Percentiles rank a stretch among this genome's conserved stretches.
Evolutionary conservation across 2,888 invertebrate genomes (phyloP).

Genomic region (Ptychoptera albimana): DNA sequence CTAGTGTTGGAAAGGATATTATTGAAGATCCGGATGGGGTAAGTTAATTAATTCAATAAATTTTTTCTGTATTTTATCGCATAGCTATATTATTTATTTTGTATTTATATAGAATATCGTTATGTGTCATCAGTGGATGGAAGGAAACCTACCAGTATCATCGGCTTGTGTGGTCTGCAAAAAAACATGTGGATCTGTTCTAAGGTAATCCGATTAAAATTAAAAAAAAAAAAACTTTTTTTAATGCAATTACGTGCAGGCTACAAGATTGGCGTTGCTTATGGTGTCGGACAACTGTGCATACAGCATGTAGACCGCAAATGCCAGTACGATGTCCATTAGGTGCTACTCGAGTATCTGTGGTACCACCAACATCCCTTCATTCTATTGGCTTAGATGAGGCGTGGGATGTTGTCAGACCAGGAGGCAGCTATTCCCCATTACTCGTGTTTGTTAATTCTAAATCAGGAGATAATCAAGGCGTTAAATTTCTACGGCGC

Average conservation of each 20-base stretch:
- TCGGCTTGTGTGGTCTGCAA: constrained; percentile 87
- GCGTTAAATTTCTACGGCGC: constrained; percentile 84
- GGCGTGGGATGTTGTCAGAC: constrained; percentile 75
- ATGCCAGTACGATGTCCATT: constrained; percentile 68
- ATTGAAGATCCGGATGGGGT: constrained; percentile 88
- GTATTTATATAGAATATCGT: constrained; percentile 46
- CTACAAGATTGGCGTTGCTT: constrained; percentile 93
- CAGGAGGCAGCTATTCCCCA: constrained; percentile 44
- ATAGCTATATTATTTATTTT: not conserved
- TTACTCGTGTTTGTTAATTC: constrained; percentile 95
- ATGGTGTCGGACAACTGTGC: constrained; percentile 87
- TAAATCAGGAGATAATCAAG: constrained; percentile 96
- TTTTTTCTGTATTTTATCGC: not conserved
- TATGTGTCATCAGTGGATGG: constrained; percentile 98
- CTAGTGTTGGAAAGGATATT: constrained; percentile 86
- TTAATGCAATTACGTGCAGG: constrained; percentile 31
- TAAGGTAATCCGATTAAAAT: constrained; percentile 50
- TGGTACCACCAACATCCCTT: constrained; percentile 86
- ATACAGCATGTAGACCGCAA: constrained; percentile 75
- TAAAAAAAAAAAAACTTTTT: not conserved
- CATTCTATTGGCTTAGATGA: constrained; percentile 82
- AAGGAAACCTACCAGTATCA: constrained; percentile 90
- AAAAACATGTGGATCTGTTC: constrained; percentile 90
- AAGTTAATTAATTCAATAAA: constrained; percentile 20
- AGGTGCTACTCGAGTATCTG: constrained; percentile 77